Percentiles rank a stretch among this genome's conserved stretches.
Conservation (phyloP, 2,113 vertebrate genomes). For the Pseudolaguvia tuberculata region DNA sequence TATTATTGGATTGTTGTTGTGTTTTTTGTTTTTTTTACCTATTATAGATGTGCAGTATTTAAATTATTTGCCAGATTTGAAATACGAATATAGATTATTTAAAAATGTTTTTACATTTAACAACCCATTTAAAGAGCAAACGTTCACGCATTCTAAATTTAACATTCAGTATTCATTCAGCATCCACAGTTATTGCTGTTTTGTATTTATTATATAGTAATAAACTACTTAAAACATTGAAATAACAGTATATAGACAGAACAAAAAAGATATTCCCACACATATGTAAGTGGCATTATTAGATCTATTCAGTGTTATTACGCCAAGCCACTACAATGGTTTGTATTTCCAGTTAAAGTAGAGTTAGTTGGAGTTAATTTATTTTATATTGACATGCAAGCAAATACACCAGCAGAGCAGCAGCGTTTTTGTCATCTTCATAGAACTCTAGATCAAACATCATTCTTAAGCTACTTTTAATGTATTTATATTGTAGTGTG, state of each 20-base stretch:
- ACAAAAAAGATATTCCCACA: slow-evolving; percentile 43
- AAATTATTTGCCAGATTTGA: background rate
- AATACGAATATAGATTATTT: background rate
- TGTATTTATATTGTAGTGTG: too few relatives aligned
- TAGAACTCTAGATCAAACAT: background rate
- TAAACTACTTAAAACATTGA: background rate
- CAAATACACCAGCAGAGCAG: slow-evolving; percentile 37
- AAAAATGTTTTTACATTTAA: background rate
- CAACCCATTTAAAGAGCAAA: background rate
- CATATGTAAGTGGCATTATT: slow-evolving; percentile 37
- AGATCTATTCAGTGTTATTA: slow-evolving; percentile 40
- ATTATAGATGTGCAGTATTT: background rate
- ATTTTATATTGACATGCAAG: slow-evolving; percentile 38
- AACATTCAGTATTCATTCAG: background rate
- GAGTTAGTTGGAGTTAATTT: slow-evolving; percentile 51
- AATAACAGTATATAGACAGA: slow-evolving; percentile 21
- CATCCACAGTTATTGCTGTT: slow-evolving; percentile 3
- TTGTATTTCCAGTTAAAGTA: slow-evolving; percentile 37
- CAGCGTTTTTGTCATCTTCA: slow-evolving; percentile 27
- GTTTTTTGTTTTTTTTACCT: background rate
- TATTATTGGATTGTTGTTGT: background rate
- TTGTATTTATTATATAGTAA: slow-evolving; percentile 10
- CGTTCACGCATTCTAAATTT: background rate
- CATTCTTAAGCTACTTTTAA: background rate
- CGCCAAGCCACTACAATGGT: slow-evolving; percentile 51